Evolutionary conservation across 1,140 invertebrate genomes (phyloP), one percentile per base, ranked within the genome.

Genomic region (Tetragnatha versicolor): DNA sequence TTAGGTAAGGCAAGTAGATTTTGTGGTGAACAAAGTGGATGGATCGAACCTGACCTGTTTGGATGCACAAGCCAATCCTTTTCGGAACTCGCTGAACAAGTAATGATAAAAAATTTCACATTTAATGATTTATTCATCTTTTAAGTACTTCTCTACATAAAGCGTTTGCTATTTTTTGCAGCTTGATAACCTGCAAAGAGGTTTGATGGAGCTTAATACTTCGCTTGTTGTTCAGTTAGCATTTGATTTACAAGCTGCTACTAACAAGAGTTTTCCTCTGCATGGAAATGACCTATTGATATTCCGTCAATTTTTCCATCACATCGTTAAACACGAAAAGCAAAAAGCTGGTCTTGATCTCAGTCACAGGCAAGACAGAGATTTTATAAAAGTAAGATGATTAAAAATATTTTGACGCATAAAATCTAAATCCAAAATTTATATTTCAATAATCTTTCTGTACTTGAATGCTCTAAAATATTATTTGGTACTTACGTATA

Each of bases 321-420:
- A 91, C 45, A 85, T 98, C 0, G 85, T 98, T 12, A 88, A 89
- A 33, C 93, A 97, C 83, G 89, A 90, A 82, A 84, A 82, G 27
- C 76, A 82, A 42, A 91, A 95, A 82, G 89, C 89, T 29, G 96
- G 96, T 0, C 86, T 99, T 0, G 95, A 96, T 84, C 87, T 98
- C 37, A 96, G 95, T 12, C 96, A 98, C 84, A 94, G 94, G 83
- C 95, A 98, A 86, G 96, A 98, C 84, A 94, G 94, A 84, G 93
- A 96, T 84, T 98, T 95, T 83, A 92, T 98, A 58, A 89, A 90
- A 85, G 91, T 92, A 82, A 39, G 51, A n/a, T n/a, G n/a, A n/a
- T n/a, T n/a, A n/a, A n/a, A n/a, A n/a, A n/a, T n/a, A n/a, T n/a
- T n/a, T n/a, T n/a, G n/a, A n/a, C n/a, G n/a, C n/a, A n/a, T n/a